phyloP scores from a whole-genome alignment of 2,888 invertebrate genomes.

The Cerastis rubricosa region DNA sequence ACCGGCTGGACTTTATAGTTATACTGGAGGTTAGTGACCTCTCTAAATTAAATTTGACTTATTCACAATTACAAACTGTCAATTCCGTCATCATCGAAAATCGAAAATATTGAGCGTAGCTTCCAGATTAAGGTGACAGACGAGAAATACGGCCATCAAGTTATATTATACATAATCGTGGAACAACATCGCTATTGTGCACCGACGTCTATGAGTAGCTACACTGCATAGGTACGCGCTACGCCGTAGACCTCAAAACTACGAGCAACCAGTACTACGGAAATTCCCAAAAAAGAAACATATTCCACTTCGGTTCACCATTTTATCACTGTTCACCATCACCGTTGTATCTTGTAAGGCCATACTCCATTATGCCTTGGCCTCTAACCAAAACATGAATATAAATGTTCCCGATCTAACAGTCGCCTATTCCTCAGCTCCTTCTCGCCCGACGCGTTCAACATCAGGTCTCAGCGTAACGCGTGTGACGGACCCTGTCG shows the following conservation, averaged over 20 bases:
- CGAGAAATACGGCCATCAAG: neutral
- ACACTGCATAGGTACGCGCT: slow-evolving; percentile 10
- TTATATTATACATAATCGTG: neutral
- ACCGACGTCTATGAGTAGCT: neutral
- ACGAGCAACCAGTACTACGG: neutral
- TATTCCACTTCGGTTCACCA: neutral
- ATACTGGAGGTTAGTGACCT: slow-evolving; percentile 90
- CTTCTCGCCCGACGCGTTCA: slow-evolving; percentile 94
- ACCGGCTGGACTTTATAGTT: slow-evolving; percentile 94
- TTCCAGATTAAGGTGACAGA: neutral
- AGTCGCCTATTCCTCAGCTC: slow-evolving; percentile 83
- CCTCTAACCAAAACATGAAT: neutral
- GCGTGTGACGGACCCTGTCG: slow-evolving; percentile 90
- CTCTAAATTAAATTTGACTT: slow-evolving; percentile 1
- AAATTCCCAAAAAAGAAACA: neutral
- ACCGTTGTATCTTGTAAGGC: neutral
- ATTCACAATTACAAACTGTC: neutral
- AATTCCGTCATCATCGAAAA: neutral
- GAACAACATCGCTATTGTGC: neutral
- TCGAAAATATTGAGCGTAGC: neutral
- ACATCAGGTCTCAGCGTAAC: slow-evolving; percentile 93
- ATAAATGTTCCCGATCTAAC: neutral
- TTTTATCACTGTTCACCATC: neutral
- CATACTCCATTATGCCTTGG: neutral
- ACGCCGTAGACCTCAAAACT: slow-evolving; percentile 31